A percentile compares a stretch with the other conserved stretches of the same genome.
These are phyloP conservation scores for Gorsachius goisagi DNA, from an alignment of 2,113 vertebrate species.

Conservation along the genomic window DNA sequence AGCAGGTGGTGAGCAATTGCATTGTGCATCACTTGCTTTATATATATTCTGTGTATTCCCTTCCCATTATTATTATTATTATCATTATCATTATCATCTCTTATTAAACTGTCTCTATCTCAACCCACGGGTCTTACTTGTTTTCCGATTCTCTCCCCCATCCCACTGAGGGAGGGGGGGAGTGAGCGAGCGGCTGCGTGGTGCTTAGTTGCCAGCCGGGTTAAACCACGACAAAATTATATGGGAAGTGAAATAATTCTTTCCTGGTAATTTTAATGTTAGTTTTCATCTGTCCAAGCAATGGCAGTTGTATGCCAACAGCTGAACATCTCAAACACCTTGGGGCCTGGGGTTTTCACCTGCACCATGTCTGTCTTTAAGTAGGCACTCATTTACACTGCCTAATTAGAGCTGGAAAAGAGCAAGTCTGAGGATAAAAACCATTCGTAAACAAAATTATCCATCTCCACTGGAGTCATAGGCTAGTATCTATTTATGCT, in stretches of 20 bases:
- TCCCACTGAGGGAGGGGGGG: no score
- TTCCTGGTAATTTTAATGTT: not conserved
- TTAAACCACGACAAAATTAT: no score
- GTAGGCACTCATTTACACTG: not conserved
- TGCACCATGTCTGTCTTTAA: not conserved
- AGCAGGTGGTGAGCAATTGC: no score
- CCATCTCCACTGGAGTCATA: not conserved
- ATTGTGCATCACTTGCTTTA: no score
- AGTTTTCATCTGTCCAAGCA: not conserved
- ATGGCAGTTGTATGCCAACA: not conserved
- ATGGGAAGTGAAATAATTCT: not conserved
- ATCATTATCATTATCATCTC: no score
- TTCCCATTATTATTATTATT: no score
- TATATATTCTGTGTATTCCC: no score
- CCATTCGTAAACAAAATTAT: not conserved
- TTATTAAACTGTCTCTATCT: no score
- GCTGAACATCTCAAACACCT: accelerated
- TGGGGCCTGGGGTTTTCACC: accelerated
- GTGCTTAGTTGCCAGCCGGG: no score
- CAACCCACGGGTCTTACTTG: no score
- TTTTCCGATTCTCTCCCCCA: no score
- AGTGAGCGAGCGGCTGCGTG: no score
- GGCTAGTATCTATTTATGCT: not conserved
- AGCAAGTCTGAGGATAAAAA: not conserved
- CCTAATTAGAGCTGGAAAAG: not conserved